Conservation (phyloP, 2,888 invertebrate genomes). For the Patella pellucida region DNA sequence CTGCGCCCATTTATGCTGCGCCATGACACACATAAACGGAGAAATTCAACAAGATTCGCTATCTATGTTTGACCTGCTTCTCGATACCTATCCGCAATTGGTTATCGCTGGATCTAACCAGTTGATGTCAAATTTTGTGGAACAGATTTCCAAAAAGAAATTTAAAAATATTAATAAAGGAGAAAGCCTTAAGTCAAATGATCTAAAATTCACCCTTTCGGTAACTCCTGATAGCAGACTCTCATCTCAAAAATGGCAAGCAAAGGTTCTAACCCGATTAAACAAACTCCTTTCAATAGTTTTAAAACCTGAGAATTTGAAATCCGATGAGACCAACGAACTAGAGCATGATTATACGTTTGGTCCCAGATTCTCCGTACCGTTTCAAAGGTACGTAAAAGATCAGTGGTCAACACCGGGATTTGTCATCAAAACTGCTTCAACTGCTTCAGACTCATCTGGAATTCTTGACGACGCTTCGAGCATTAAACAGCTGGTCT, state of each 20-base stretch:
- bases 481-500: slow-evolving; percentile 77
- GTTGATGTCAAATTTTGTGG: slow-evolving; percentile 84
- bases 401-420: slow-evolving; percentile 38
- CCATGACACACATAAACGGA: slow-evolving; percentile 89
- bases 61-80: slow-evolving; percentile 82
- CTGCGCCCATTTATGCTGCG: slow-evolving; percentile 85
- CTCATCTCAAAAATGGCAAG: slow-evolving; percentile 84
- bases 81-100: slow-evolving; percentile 78
- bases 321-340: not conserved
- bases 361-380: slow-evolving; percentile 14
- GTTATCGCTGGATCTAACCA: slow-evolving; percentile 79
- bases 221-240: slow-evolving; percentile 81
- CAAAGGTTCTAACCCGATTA: slow-evolving; percentile 82
- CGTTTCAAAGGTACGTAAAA: slow-evolving; percentile 28
- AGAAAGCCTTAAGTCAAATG: slow-evolving; percentile 26
- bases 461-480: slow-evolving; percentile 33
- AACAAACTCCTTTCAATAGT: slow-evolving; percentile 70
- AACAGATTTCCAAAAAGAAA: slow-evolving; percentile 80
- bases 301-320: slow-evolving; percentile 15
- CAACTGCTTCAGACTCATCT: not conserved
- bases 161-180: slow-evolving; percentile 27
- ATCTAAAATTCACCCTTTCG: slow-evolving; percentile 78
- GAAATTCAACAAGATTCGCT: slow-evolving; percentile 88
- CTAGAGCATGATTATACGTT: not conserved
- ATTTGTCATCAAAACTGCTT: slow-evolving; percentile 26